These are phyloP conservation scores for Ephestia elutella DNA, from an alignment of 1,140 invertebrate genomes.

Conservation along the genomic window DNA sequence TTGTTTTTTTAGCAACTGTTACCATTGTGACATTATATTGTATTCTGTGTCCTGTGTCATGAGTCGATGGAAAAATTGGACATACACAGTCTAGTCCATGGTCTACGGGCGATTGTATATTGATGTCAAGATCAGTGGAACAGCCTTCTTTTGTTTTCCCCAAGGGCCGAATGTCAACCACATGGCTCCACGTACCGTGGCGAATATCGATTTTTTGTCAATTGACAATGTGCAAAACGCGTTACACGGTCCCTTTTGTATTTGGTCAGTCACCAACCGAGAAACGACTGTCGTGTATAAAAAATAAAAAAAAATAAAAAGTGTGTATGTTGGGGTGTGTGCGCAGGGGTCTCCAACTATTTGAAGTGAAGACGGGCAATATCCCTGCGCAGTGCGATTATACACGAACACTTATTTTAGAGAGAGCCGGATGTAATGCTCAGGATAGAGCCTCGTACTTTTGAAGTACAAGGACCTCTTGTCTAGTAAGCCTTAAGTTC, in stretches of 20 bases:
- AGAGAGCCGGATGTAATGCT: no score
- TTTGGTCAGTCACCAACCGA: not conserved
- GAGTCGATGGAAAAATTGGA: slow-evolving; percentile 24
- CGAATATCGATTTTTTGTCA: not conserved
- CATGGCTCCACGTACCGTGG: slow-evolving; percentile 7
- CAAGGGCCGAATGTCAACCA: slow-evolving; percentile 32
- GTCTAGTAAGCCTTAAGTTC: no score
- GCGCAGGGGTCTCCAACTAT: no score
- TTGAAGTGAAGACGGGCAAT: no score
- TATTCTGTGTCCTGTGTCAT: slow-evolving; percentile 13
- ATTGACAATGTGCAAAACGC: slow-evolving; percentile 2
- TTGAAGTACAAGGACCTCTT: no score
- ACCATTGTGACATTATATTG: not conserved
- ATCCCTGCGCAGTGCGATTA: no score
- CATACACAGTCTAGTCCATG: not conserved
- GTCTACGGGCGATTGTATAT: slow-evolving; percentile 23
- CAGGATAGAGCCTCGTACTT: no score
- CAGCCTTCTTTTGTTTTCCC: slow-evolving; percentile 35
- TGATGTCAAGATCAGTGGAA: slow-evolving; percentile 44
- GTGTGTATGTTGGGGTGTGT: no score
- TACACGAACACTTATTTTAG: no score
- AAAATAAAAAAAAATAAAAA: no score
- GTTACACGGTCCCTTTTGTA: not conserved
- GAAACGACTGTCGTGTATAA: no score
- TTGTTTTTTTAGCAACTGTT: no score